Percentiles rank a stretch among this genome's conserved stretches.
phyloP scores from a whole-genome alignment of 2,113 vertebrate genomes.

The Chaetodon trifascialis region DNA sequence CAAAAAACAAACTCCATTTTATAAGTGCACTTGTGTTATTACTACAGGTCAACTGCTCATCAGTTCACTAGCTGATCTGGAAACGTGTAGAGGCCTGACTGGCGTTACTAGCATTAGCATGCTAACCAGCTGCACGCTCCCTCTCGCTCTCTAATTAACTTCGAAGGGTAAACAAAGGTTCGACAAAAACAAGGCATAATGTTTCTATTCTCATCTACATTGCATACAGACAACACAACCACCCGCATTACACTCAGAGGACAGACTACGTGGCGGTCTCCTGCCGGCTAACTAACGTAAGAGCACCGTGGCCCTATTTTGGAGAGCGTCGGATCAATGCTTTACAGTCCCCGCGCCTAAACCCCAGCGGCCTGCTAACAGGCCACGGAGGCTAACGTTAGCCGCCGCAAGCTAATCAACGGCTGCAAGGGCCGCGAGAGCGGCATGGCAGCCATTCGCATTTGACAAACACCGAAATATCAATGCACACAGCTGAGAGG shows the following conservation, averaged over 20 bases:
- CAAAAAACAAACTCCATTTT: neutral
- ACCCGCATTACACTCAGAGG: rapidly evolving
- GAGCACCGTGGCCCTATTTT: slow-evolving; percentile 65
- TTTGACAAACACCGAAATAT: neutral
- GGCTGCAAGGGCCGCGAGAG: slow-evolving; percentile 22
- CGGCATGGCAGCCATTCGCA: slow-evolving; percentile 36
- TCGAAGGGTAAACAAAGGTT: neutral
- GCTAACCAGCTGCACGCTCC: slow-evolving; percentile 7
- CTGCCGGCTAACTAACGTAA: neutral
- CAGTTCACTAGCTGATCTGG: neutral
- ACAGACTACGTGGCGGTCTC: rapidly evolving
- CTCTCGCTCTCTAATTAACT: neutral
- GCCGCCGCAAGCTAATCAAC: slow-evolving; percentile 5
- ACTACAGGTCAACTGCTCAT: neutral
- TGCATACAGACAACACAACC: rapidly evolving
- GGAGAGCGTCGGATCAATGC: slow-evolving; percentile 29
- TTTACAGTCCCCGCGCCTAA: slow-evolving; percentile 41
- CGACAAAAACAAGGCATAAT: neutral
- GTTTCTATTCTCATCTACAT: rapidly evolving
- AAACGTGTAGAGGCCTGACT: slow-evolving; percentile 58
- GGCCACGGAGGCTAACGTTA: slow-evolving; percentile 61
- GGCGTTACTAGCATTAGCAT: slow-evolving; percentile 44
- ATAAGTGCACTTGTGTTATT: neutral
- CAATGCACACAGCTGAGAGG: rapidly evolving
- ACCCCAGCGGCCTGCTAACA: slow-evolving; percentile 66